Conservation (phyloP, 2,888 invertebrate species). For the Lymantria monacha region DNA sequence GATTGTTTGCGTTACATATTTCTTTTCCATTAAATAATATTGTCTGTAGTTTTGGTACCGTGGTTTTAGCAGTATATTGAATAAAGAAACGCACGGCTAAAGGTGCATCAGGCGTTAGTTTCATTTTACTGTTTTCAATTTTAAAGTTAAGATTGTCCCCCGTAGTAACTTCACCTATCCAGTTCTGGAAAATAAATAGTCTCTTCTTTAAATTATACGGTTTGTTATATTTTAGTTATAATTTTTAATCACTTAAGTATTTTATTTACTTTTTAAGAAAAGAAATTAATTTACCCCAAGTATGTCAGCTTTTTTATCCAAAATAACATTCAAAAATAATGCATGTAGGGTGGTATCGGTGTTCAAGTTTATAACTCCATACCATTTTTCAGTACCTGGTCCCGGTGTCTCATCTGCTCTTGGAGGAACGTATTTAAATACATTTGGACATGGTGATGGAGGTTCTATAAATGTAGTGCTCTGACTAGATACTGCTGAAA, state of each 20-base stretch:
- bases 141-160: conserved; percentile 81
- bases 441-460: conserved; percentile 79
- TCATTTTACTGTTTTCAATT: conserved; percentile 78
- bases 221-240: not conserved
- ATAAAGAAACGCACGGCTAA: conserved; percentile 81
- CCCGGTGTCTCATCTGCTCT: conserved; percentile 49
- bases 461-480: conserved; percentile 5
- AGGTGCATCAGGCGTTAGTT: conserved; percentile 74
- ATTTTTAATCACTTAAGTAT: too few relatives aligned
- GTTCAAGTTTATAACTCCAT: conserved; percentile 77
- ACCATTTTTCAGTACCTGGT: conserved; percentile 73
- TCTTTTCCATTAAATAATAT: conserved; percentile 81
- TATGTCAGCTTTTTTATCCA: conserved; percentile 80
- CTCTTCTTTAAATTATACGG: too few relatives aligned
- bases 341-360: conserved; percentile 79
- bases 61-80: conserved; percentile 61
- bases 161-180: conserved; percentile 81
- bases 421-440: conserved; percentile 79
- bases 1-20: conserved; percentile 55
- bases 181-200: conserved; percentile 59
- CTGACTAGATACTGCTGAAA: conserved; percentile 40
- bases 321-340: conserved; percentile 77
- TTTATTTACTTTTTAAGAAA: not conserved
- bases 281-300: conserved; percentile 74
- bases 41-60: conserved; percentile 65